Base-by-base conservation (phyloP, 2,113 vertebrate genomes). In the Pseudorectes ferrugineus region DNA sequence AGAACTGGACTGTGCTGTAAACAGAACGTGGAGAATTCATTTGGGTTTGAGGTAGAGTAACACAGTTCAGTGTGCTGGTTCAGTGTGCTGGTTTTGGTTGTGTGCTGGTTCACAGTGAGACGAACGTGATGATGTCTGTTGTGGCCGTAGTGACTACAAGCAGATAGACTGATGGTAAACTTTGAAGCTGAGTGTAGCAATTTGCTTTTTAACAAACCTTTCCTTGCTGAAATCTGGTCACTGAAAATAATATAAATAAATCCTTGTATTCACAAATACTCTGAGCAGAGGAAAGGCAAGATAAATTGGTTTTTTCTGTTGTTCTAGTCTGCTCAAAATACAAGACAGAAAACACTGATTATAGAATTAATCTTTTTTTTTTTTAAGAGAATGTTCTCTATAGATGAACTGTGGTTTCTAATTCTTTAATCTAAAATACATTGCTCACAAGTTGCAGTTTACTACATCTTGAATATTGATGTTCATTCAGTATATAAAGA, bases 401-500 rank as follows among this genome's bases (percentile, higher is more conserved):
- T 61, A 68, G 85, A n/a, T 40, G 12, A 22, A 4, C 12, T 49
- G 4, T 74, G 29, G 22, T 85, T 89, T 92, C 51, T 92, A 36
- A 55, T 86, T 63, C 81, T 92, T 73, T 70, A 81, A 90, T 93
- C 83, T 87, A 88, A 89, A 82, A 83, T 68, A 65, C 58, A 65
- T 70, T 52, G 35, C 45, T 96, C 46, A 58, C 36, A 85, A 94
- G n/a, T 46, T 61, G 43, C 61, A 21, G 18, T 92, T 97, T 96
- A 72, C 74, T 93, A 15, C 40, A 21, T 88, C 70, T 89, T 65
- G 54, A 85, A 73, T 93, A 78, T 85, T 93, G 93, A 93, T 92
- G 66, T 94, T 98, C 76, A 96, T 96, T 92, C 68, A 38, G 35
- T 89, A 93, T 92, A 95, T 96, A 96, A 97, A 96, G 92, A 93